Conservation (phyloP, 2,113 vertebrate species). For the Telmatochromis brachygnathus region DNA sequence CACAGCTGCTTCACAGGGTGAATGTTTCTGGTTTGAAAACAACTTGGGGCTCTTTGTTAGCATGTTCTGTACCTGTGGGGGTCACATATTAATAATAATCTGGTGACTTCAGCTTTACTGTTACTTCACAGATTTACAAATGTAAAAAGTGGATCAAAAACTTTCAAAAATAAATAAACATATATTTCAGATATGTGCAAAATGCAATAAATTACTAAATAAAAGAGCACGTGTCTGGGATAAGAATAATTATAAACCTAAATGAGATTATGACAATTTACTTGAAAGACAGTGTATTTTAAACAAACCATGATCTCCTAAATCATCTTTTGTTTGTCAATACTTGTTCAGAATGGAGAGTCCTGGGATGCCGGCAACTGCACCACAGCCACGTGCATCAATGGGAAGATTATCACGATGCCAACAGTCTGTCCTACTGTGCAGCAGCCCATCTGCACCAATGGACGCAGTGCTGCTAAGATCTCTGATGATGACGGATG, state of each 20-base stretch:
- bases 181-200: background rate
- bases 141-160: no score
- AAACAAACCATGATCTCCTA: background rate
- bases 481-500: slow-evolving; percentile 71
- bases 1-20: background rate
- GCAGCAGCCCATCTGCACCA: slow-evolving; percentile 66
- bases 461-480: slow-evolving; percentile 65
- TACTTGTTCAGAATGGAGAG: slow-evolving; percentile 69
- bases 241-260: background rate
- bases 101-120: background rate
- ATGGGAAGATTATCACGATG: slow-evolving; percentile 52
- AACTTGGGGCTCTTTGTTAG: background rate
- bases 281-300: background rate
- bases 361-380: slow-evolving; percentile 73
- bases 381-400: slow-evolving; percentile 70
- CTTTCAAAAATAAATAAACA: background rate
- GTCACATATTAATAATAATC: background rate
- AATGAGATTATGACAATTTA: no score
- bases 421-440: slow-evolving; percentile 44
- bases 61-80: background rate
- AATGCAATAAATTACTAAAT: background rate
- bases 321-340: background rate
- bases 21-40: rapidly evolving
- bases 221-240: background rate
- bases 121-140: background rate